These are phyloP conservation scores for Cremastinae sp. DNA, from an alignment of 2,888 invertebrate species.

Conservation along the genomic window DNA sequence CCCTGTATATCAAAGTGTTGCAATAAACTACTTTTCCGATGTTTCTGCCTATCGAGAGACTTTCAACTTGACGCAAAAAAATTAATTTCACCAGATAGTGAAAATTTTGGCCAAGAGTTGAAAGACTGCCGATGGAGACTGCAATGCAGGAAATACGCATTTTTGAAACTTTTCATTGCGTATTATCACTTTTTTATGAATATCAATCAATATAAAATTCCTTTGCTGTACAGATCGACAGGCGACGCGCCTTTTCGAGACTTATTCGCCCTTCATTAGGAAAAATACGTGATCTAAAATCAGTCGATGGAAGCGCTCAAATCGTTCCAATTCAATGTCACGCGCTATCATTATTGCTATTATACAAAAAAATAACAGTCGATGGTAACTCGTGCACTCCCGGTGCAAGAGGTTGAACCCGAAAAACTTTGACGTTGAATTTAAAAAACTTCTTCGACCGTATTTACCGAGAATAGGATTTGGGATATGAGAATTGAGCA, in stretches of 20 bases:
- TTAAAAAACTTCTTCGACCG: conserved; percentile 37
- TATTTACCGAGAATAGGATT: conserved; percentile 14
- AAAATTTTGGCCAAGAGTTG: too few species aligned
- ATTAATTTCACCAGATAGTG: too few species aligned
- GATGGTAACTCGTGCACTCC: background rate
- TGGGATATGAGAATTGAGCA: conserved; percentile 58
- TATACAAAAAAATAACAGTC: conserved; percentile 37
- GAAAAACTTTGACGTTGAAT: conserved; percentile 2
- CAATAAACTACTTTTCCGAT: conserved; percentile 1
- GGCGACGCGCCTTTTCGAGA: background rate
- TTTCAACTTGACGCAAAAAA: too few species aligned
- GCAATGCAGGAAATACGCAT: background rate
- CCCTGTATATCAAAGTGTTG: conserved; percentile 48
- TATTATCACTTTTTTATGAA: conserved; percentile 19
- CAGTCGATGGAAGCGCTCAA: conserved; percentile 44
- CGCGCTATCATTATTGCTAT: conserved; percentile 53
- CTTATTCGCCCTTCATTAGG: conserved; percentile 24
- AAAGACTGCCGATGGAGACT: too few species aligned
- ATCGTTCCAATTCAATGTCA: conserved; percentile 1
- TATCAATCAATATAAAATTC: conserved; percentile 50
- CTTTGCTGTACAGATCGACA: conserved; percentile 42
- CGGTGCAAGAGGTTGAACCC: background rate
- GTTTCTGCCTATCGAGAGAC: background rate
- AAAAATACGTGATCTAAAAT: conserved; percentile 57
- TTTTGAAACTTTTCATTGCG: background rate